Evolutionary conservation across 2,888 invertebrate genomes (phyloP).

Genomic region (Cerastis leucographa): DNA sequence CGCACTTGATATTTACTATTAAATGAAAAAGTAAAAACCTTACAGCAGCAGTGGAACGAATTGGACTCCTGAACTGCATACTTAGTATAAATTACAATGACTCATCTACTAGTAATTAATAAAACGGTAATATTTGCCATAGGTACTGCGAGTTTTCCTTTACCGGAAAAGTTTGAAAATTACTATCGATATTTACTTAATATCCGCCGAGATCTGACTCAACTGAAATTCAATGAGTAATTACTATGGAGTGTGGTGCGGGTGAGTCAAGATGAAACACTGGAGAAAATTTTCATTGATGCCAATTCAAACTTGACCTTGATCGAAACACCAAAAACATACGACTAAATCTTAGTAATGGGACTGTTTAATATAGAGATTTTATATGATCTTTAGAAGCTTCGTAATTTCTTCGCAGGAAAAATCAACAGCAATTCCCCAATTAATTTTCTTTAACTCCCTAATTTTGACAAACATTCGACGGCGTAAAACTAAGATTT

Average conservation of each 20-base stretch:
- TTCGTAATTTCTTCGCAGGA: neutral
- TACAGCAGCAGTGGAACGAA: conserved; percentile 21
- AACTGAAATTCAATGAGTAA: conserved; percentile 84
- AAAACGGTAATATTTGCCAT: conserved; percentile 20
- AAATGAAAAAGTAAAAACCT: conserved; percentile 15
- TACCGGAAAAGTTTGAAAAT: conserved; percentile 29
- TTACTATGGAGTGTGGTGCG: conserved; percentile 72
- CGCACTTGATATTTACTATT: conserved; percentile 9
- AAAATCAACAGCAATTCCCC: neutral
- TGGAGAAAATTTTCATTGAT: conserved; percentile 74
- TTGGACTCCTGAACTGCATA: neutral
- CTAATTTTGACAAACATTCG: neutral
- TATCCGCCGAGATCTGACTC: conserved; percentile 74
- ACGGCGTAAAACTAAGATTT: neutral
- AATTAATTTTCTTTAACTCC: neutral
- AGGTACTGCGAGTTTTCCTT: conserved; percentile 28
- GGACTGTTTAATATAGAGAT: neutral
- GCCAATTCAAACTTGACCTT: conserved; percentile 68
- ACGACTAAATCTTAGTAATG: conserved; percentile 21
- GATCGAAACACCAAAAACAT: conserved; percentile 39
- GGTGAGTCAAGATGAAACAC: conserved; percentile 80
- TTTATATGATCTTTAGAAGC: neutral
- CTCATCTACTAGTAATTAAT: conserved; percentile 31
- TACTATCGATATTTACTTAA: conserved; percentile 36
- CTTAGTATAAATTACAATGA: conserved; percentile 27